Percentiles rank a stretch among this genome's conserved stretches.
Conservation (phyloP, 2,797 vertebrate species). For the Zenarchopterus dispar region DNA sequence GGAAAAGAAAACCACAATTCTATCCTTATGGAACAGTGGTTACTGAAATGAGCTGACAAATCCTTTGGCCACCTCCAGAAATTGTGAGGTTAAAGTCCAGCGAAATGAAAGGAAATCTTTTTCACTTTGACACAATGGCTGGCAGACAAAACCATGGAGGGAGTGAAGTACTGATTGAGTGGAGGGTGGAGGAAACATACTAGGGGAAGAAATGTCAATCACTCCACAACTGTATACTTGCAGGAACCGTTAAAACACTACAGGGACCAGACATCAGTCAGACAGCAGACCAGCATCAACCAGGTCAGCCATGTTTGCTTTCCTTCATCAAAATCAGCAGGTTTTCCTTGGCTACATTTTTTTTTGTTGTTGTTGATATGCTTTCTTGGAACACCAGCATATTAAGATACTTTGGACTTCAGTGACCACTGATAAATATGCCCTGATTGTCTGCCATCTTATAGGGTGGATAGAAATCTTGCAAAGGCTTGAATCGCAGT, state of each 20-base stretch:
- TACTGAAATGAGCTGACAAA: not conserved
- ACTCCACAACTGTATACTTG: not conserved
- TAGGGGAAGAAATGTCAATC: not conserved
- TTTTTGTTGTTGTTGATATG: not conserved
- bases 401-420: not conserved
- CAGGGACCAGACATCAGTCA: too few species aligned
- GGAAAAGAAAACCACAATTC: not conserved
- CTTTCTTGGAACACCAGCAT: slow-evolving; percentile 14
- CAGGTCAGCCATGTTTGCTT: not conserved
- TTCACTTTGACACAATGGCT: not conserved
- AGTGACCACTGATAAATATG: too few species aligned
- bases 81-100: not conserved
- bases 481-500: slow-evolving; percentile 57
- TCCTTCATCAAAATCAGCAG: not conserved
- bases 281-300: not conserved
- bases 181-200: not conserved
- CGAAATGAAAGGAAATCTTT: not conserved
- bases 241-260: too few species aligned
- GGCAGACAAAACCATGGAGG: not conserved
- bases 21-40: too few species aligned
- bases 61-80: not conserved
- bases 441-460: slow-evolving; percentile 20
- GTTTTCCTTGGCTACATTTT: not conserved
- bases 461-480: slow-evolving; percentile 55
- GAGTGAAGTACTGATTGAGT: not conserved